Percentiles rank a stretch among this genome's conserved stretches.
Conservation (phyloP, 1,140 invertebrate genomes). For the Caerostris darwini region DNA sequence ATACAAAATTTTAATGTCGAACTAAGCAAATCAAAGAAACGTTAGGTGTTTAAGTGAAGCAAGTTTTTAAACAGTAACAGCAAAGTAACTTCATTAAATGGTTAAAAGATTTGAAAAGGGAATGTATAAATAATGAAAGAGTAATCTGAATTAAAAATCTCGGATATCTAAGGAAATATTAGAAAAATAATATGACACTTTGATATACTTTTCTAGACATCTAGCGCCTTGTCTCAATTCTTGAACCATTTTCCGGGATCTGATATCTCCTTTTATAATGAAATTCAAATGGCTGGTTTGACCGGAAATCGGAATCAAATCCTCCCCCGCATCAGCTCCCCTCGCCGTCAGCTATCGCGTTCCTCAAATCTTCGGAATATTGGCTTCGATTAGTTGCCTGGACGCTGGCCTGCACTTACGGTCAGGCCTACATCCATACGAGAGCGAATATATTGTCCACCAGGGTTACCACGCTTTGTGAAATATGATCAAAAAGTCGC, state of each 20-base stretch:
- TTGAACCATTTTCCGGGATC: not conserved
- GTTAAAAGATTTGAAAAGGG: too few relatives aligned
- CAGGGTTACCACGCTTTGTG: not conserved
- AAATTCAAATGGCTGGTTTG: slow-evolving; percentile 72
- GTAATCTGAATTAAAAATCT: too few relatives aligned
- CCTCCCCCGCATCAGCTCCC: slow-evolving; percentile 41
- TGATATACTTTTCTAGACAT: too few relatives aligned
- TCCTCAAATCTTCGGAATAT: slow-evolving; percentile 73
- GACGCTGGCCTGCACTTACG: not conserved
- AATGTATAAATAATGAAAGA: too few relatives aligned
- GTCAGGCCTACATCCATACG: not conserved
- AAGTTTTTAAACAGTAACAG: too few relatives aligned
- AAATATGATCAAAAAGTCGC: slow-evolving; percentile 4
- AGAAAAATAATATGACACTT: too few relatives aligned
- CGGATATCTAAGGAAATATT: too few relatives aligned
- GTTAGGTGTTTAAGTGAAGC: too few relatives aligned
- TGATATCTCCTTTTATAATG: slow-evolving; percentile 60
- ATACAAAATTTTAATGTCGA: too few relatives aligned
- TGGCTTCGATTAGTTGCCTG: slow-evolving; percentile 66
- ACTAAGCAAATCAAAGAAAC: too few relatives aligned
- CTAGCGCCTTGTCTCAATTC: too few relatives aligned
- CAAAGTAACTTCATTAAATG: too few relatives aligned
- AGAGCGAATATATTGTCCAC: slow-evolving; percentile 4
- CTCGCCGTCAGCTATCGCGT: not conserved
- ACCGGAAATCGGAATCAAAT: slow-evolving; percentile 76